Percentiles rank a stretch among this genome's conserved stretches.
These are phyloP conservation scores for Copidosoma floridanum DNA, from an alignment of 1,140 invertebrate species.

Conservation along the genomic window DNA sequence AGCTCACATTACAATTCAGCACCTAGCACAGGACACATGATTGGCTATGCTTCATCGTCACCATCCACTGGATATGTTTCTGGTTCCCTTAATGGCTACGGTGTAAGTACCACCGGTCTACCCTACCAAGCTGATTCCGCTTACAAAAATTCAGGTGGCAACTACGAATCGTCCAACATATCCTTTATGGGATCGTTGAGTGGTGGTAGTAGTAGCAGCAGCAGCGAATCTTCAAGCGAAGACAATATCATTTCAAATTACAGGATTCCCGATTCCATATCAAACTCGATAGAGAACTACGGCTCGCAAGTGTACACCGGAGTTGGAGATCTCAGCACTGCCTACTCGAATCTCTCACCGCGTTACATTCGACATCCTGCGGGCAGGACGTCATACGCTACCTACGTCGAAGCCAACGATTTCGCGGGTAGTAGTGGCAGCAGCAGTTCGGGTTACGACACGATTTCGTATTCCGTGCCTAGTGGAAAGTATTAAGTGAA, in stretches of 20 bases:
- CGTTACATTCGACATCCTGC: conserved; percentile 39
- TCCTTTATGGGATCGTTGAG: background rate
- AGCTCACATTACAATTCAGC: conserved; percentile 8
- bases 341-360: conserved; percentile 41
- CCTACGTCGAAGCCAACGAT: conserved; percentile 4
- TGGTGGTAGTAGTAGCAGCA: background rate
- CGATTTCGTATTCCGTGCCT: conserved; percentile 51
- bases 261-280: background rate
- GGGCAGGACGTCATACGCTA: conserved; percentile 11
- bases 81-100: conserved; percentile 30
- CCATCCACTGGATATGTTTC: conserved; percentile 29
- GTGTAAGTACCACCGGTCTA: conserved; percentile 1
- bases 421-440: conserved; percentile 29
- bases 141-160: background rate
- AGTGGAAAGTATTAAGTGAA: conserved; percentile 35
- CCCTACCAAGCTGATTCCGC: conserved; percentile 2
- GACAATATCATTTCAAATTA: background rate
- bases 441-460: conserved; percentile 44
- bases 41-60: conserved; percentile 19
- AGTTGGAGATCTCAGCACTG: conserved; percentile 23
- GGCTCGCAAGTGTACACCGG: background rate
- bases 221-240: background rate
- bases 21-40: conserved; percentile 2
- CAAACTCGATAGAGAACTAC: conserved; percentile 17
- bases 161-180: background rate